Evolutionary conservation across 1,140 invertebrate genomes (phyloP), one percentile per base, ranked within the genome.

Genomic region (Drosophila nasuta): DNA sequence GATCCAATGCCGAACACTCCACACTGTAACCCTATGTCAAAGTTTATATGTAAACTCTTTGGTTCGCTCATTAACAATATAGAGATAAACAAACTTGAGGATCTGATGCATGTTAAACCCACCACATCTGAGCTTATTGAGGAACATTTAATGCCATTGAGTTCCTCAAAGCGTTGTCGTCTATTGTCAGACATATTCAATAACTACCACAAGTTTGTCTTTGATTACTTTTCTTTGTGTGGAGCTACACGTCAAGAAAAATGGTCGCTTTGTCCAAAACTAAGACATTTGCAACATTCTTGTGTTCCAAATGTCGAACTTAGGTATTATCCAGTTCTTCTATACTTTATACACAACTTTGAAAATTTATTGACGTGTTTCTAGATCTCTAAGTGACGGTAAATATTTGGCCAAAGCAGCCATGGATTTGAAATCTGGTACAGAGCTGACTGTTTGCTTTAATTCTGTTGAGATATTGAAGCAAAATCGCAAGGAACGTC

Each of bases 171-270:
- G 13, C 75, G 76, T 25, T 82, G 65, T 38, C 13, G 60, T 1
- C 41, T 71, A 13, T 1, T 82, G 1, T 59, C 28, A 17, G 28
- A 6, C 1, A 6, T 71, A 15, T 46, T 58, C 3, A 51, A 63
- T 25, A 43, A 64, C 5, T 82, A 71, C 11, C 66, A 79, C 3
- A 38, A 56, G 5, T 82, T 46, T 49, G 5, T 79, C 3, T 25
- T 64, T 49, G 81, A 75, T 3, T 82, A 76, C 20, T 65, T 79
- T 76, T 48, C 38, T 33, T 45, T 8, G 5, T 43, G 41, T 46
- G 57, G 15, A 1, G 7, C 1, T 25, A 13, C 8, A n/a, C 20
- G 35, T 0, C 81, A 82, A 59, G 7, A 68, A 6, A 83, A 79
- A 43, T 51, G 28, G 2, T 17, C 67, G 0, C 15, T 82, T 17